phyloP scores from a whole-genome alignment of 2,888 invertebrate genomes.

The Harpagoxenus sublaevis region DNA sequence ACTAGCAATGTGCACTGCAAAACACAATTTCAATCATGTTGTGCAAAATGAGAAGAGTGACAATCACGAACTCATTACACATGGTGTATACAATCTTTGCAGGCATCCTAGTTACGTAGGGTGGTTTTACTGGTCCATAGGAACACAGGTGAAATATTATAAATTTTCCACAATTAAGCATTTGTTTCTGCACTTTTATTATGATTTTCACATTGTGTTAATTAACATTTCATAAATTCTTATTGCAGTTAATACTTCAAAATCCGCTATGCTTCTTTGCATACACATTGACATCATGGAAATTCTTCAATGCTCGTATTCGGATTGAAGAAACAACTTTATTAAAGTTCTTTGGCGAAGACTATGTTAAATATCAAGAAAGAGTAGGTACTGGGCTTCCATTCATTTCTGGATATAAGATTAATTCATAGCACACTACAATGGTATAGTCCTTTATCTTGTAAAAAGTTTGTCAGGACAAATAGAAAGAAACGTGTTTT shows the following conservation, averaged over 20 bases:
- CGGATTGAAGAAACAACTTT: slow-evolving; percentile 95
- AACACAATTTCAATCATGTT: slow-evolving; percentile 97
- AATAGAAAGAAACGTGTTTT: neutral
- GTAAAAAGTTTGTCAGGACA: neutral
- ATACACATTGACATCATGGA: slow-evolving; percentile 95
- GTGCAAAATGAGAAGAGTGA: slow-evolving; percentile 94
- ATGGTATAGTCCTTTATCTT: slow-evolving; percentile 59
- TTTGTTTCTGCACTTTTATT: neutral
- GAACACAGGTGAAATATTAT: slow-evolving; percentile 93
- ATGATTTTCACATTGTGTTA: neutral
- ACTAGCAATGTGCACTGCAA: slow-evolving; percentile 97
- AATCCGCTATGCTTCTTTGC: slow-evolving; percentile 95
- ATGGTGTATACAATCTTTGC: slow-evolving; percentile 94
- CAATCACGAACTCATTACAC: slow-evolving; percentile 95
- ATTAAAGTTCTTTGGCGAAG: slow-evolving; percentile 96
- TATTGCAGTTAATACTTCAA: slow-evolving; percentile 91
- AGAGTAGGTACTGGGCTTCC: slow-evolving; percentile 95
- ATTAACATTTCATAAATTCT: slow-evolving; percentile 39
- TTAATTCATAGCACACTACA: slow-evolving; percentile 82
- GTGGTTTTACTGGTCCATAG: slow-evolving; percentile 99
- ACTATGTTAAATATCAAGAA: slow-evolving; percentile 95
- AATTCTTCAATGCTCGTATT: slow-evolving; percentile 96
- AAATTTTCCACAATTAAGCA: neutral
- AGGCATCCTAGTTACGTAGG: slow-evolving; percentile 99
- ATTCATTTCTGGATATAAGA: slow-evolving; percentile 92